Evolutionary conservation across 1,140 invertebrate species (phyloP).

Genomic region (Brachystomella parvula): DNA sequence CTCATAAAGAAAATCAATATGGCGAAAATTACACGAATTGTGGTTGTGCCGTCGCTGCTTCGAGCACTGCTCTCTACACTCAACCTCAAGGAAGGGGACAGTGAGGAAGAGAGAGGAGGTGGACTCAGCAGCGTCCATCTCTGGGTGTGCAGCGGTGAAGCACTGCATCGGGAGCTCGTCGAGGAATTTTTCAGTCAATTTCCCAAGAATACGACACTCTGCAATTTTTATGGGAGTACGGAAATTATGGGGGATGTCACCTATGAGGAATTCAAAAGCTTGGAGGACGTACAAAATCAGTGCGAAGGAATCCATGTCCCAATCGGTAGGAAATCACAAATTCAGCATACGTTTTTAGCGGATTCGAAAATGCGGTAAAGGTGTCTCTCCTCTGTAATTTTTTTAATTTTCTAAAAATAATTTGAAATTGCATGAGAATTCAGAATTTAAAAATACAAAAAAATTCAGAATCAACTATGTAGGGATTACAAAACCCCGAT

Average conservation of each 20-base stretch:
- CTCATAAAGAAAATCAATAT: conserved; percentile 58
- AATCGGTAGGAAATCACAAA: conserved; percentile 69
- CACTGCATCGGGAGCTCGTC: conserved; percentile 56
- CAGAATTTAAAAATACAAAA: no score
- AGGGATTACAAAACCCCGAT: no score
- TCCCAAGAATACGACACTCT: conserved; percentile 52
- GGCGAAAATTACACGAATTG: conserved; percentile 64
- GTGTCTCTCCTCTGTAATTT: no score
- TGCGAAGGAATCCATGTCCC: conserved; percentile 56
- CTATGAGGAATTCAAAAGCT: conserved; percentile 49
- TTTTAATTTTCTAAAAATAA: no score
- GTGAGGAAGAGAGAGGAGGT: not conserved
- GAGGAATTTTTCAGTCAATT: conserved; percentile 65
- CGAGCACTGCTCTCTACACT: conserved; percentile 66
- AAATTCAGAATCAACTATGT: no score
- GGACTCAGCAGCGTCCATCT: conserved; percentile 53
- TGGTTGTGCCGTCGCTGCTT: conserved; percentile 72
- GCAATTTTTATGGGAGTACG: conserved; percentile 83
- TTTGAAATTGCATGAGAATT: no score
- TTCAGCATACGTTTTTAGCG: conserved; percentile 8
- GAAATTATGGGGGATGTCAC: conserved; percentile 79
- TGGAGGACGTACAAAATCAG: conserved; percentile 52
- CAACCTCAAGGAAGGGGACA: conserved; percentile 39
- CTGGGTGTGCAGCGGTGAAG: conserved; percentile 77
- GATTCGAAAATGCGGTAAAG: not conserved